phyloP scores from a whole-genome alignment of 2,113 vertebrate genomes.

The Turdus rufiventris region DNA sequence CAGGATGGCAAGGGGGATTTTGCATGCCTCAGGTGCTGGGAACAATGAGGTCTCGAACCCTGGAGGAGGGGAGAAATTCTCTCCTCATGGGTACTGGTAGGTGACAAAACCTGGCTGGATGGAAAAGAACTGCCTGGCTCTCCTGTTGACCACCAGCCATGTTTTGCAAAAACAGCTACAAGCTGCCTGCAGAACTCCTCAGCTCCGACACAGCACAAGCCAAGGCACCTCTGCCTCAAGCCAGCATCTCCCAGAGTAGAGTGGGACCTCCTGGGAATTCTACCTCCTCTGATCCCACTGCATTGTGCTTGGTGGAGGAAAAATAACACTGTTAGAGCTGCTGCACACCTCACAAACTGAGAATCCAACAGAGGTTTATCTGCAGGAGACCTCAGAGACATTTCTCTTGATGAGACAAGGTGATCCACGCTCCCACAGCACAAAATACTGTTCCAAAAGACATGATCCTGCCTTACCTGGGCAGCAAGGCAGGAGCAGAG shows the following conservation, averaged over 20 bases:
- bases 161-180: neutral
- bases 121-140: neutral
- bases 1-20: neutral
- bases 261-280: neutral
- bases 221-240: neutral
- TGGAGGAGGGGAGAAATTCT: neutral
- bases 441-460: neutral
- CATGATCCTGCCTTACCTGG: neutral
- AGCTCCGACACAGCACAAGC: neutral
- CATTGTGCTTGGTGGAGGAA: neutral
- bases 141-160: neutral
- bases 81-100: neutral
- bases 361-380: neutral
- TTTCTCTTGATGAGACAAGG: neutral
- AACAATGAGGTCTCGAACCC: neutral
- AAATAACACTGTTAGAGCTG: neutral
- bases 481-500: neutral
- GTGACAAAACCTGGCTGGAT: neutral
- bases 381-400: neutral
- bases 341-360: neutral
- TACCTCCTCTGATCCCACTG: neutral
- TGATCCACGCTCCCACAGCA: neutral
- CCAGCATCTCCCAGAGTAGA: neutral
- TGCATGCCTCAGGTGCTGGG: constrained; percentile 21
- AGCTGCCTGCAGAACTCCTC: neutral